Evolutionary conservation across 2,113 vertebrate genomes (phyloP).

Genomic region (Clarias batrachus): DNA sequence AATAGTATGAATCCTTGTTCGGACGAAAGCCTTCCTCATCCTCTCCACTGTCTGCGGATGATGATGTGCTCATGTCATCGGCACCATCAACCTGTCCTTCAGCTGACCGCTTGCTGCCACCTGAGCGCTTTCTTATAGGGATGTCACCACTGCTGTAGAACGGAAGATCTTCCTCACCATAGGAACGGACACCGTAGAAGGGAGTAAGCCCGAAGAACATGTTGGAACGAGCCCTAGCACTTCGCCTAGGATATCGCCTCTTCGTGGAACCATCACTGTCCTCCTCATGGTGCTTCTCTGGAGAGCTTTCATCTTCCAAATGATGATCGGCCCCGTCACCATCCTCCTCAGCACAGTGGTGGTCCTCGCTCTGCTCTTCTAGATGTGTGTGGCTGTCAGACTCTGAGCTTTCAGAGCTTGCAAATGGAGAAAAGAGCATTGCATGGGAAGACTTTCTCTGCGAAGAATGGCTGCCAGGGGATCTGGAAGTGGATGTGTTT

Average conservation of each 20-base stretch:
- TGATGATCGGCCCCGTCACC: conserved; percentile 68
- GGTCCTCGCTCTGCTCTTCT: conserved; percentile 53
- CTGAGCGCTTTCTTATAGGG: conserved; percentile 82
- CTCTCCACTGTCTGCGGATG: conserved; percentile 76
- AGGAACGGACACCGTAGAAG: conserved; percentile 93
- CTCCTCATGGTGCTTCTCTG: conserved; percentile 86
- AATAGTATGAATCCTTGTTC: conserved; percentile 88
- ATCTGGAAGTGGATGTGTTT: conserved; percentile 63
- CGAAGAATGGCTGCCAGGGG: conserved; percentile 61
- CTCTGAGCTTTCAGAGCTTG: conserved; percentile 74
- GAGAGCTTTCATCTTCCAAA: conserved; percentile 66
- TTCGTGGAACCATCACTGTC: conserved; percentile 81
- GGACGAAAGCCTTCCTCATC: conserved; percentile 70
- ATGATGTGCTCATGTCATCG: conserved; percentile 89
- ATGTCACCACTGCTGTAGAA: conserved; percentile 82
- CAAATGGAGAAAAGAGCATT: conserved; percentile 69
- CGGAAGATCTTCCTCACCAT: conserved; percentile 91
- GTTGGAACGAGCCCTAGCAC: conserved; percentile 92
- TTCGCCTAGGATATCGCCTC: conserved; percentile 92
- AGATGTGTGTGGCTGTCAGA: conserved; percentile 67
- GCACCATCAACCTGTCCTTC: conserved; percentile 97
- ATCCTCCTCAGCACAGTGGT: conserved; percentile 63
- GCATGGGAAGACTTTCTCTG: conserved; percentile 60
- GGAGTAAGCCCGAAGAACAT: conserved; percentile 98
- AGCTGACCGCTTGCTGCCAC: conserved; percentile 81